A percentile compares a stretch with the other conserved stretches of the same genome.
Evolutionary conservation across 1,140 invertebrate species (phyloP).

Genomic region (Andricus grossulariae): DNA sequence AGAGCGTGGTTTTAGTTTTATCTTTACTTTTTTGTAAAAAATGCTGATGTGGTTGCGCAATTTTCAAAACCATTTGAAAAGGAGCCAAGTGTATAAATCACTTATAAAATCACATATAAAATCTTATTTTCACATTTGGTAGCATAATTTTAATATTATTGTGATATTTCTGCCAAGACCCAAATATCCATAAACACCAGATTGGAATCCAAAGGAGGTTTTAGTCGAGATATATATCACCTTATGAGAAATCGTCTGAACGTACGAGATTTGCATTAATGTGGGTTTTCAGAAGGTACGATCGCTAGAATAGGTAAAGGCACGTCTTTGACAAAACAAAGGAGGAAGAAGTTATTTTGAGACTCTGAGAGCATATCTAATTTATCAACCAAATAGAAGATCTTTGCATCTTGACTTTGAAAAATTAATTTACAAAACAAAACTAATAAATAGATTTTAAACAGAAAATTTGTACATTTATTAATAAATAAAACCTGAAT

Average conservation of each 20-base stretch:
- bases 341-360: slow-evolving; percentile 16
- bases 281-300: slow-evolving; percentile 11
- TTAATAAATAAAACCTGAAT: too few species aligned
- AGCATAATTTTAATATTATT: slow-evolving; percentile 5
- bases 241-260: slow-evolving; percentile 22
- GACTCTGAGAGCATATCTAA: slow-evolving; percentile 10
- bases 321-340: slow-evolving; percentile 23
- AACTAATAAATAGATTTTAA: background rate
- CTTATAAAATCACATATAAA: too few species aligned
- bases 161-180: slow-evolving; percentile 33
- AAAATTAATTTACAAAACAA: background rate
- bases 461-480: too few species aligned
- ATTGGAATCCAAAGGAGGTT: background rate
- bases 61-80: too few species aligned
- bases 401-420: background rate
- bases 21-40: too few species aligned
- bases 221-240: background rate
- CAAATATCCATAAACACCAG: slow-evolving; percentile 26
- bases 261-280: slow-evolving; percentile 28
- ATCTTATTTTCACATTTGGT: too few species aligned
- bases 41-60: too few species aligned
- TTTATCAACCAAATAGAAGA: background rate
- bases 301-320: background rate
- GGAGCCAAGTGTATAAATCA: too few species aligned
- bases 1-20: too few species aligned